Base-by-base conservation (phyloP, 2,113 vertebrate species). In the Sylvilagus bachmani region DNA sequence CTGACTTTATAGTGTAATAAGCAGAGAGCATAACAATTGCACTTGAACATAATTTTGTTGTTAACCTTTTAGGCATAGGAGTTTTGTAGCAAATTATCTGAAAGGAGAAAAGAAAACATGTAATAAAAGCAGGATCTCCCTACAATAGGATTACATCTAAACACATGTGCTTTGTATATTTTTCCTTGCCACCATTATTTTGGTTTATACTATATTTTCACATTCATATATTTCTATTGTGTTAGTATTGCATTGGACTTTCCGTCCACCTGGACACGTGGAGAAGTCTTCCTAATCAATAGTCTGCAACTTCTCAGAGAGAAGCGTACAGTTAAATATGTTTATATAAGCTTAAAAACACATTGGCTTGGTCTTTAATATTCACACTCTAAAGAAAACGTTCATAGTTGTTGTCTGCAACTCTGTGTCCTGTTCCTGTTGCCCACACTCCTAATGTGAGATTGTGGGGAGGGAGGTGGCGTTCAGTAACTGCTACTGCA, bases 321-420 rank as follows among this genome's bases (percentile, higher is more conserved):
- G 81, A 17, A 44, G 22, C 21, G 1, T 75, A 36, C 89, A 84
- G 73, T 67, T 53, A 80, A 51, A 36, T 29, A 8, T 44, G 33
- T 80, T 80, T 66, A 61, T 24, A 66, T 17, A 81, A 90, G 51
- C 5, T 31, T 44, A 53, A 61, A 89, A 55, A 61, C 1, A 5
- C 19, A 69, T 16, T 49, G n/a, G 17, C 7, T 91, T 77, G n/a
- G 44, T 31, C 29, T 90, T 62, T 44, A 67, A 69, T 75, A 3
- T 92, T n/a, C 51, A 75, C 25, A 78, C 61, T 91, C 69, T 86
- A 55, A 14, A 71, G 55, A 38, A 62, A 95, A 88, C 55, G n/a
- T 69, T 78, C 70, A 67, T 24, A 9, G 24, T 94, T 80, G 11
- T 74, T 85, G 29, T 89, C 55, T 88, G 33, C n/a, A 64, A 29